Base-by-base conservation (phyloP, 1,140 invertebrate species). In the Euglossa dilemma region DNA sequence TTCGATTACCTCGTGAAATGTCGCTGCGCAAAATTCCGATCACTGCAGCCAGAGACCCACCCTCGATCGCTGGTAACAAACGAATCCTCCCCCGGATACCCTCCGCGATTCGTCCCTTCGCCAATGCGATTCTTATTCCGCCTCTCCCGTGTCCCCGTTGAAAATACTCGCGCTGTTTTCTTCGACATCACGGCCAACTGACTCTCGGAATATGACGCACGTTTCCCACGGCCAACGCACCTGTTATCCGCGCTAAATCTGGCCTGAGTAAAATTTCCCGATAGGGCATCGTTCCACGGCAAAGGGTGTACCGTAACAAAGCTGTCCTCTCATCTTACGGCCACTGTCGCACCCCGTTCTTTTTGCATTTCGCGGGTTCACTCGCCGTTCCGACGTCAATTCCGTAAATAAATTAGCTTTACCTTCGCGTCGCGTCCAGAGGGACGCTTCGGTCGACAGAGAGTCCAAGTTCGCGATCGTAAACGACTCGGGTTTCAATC, bases 1-100 rank as follows among this genome's bases (percentile, higher is more conserved):
- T 50, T 61, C 57, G 72, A 63, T 75, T 23, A 18, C 43, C 16
- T 9, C 25, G 45, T 75, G 28, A 75, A 75, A 50, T 75, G 63
- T 59, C 20, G n/a, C 25, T 11, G 3, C 9, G 8, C 43, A n/a
- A 63, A 25, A 63, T 63, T 28, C 28, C 8, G 36, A 75, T 75
- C 59, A 36, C 63, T 50, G 16, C 6, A 36, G 3, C n/a, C n/a
- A n/a, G 16, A 14, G 25, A 23, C 6, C 5, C n/a, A 14, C 14
- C 7, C 45, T 63, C n/a, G 16, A 23, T 75, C 9, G 25, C 5
- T 23, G 14, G 28, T 16, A 45, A 45, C 54, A 59, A 73, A n/a
- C 18, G 16, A 36, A 36, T 36, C 36, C 36, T 36, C 4, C 36
- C 36, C 36, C 4, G 36, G 36, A 36, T 4, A 36, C 36, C 36